A percentile compares a stretch with the other conserved stretches of the same genome.
phyloP scores from a whole-genome alignment of 1,140 invertebrate genomes.

The Hylyphantes graminicola region DNA sequence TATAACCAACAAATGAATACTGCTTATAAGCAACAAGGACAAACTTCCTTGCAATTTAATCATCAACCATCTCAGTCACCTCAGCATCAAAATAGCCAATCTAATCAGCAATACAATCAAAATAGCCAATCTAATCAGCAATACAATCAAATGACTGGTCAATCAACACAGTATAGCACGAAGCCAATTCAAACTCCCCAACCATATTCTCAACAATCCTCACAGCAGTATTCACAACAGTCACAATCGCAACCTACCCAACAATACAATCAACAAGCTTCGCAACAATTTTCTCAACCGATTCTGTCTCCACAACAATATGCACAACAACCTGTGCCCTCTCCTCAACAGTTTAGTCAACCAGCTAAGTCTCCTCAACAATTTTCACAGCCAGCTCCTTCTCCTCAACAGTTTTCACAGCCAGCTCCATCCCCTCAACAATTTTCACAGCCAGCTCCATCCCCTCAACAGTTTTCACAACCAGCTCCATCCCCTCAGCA shows the following conservation, averaged over 20 bases:
- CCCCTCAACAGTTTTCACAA: conserved; percentile 46
- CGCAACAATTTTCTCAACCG: conserved; percentile 19
- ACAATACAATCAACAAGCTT: conserved; percentile 2
- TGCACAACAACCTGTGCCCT: background rate
- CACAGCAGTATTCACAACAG: conserved; percentile 15
- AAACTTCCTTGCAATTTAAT: conserved; percentile 8
- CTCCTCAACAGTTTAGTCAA: conserved; percentile 15
- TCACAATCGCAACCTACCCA: background rate
- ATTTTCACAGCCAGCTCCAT: conserved; percentile 23
- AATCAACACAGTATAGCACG: too few relatives aligned
- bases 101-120: conserved; percentile 22
- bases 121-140: background rate
- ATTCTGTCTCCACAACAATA: conserved; percentile 15
- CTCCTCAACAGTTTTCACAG: conserved; percentile 27
- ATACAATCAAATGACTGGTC: too few relatives aligned
- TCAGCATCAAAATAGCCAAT: conserved; percentile 5
- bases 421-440: conserved; percentile 23
- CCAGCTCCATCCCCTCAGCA: conserved; percentile 41
- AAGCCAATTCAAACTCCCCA: background rate
- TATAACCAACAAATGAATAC: conserved; percentile 10
- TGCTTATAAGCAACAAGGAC: background rate
- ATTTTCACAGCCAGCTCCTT: background rate
- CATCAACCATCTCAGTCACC: conserved; percentile 10
- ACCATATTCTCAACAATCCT: conserved; percentile 10
- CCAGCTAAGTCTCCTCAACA: conserved; percentile 7